Percentiles rank a stretch among this genome's conserved stretches.
Conservation (phyloP, 2,797 vertebrate species). For the Neostethus bicornis region DNA sequence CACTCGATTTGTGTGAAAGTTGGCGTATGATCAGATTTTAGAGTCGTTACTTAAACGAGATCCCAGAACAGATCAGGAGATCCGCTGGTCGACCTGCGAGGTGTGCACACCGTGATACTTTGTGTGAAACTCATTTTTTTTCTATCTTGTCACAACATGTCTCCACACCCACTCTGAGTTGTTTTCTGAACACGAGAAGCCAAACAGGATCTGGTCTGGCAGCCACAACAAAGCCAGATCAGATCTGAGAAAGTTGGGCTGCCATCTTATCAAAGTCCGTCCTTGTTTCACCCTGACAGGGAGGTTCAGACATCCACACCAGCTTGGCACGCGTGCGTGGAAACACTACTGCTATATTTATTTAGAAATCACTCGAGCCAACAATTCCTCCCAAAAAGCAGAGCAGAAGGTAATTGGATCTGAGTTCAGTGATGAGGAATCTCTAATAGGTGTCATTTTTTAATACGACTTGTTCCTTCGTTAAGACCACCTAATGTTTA, state of each 20-base stretch:
- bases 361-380: constrained; percentile 19
- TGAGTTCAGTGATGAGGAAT: not conserved
- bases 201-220: constrained; percentile 12
- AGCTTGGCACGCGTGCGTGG: constrained; percentile 31
- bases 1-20: too few species aligned
- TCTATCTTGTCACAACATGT: constrained; percentile 25
- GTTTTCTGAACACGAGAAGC: constrained; percentile 14
- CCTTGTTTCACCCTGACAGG: constrained; percentile 3
- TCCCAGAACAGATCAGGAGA: too few species aligned
- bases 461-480: too few species aligned
- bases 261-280: constrained; percentile 36
- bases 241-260: constrained; percentile 9
- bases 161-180: constrained; percentile 22
- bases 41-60: too few species aligned
- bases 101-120: not conserved
- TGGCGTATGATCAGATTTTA: too few species aligned
- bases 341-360: constrained; percentile 40
- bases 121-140: constrained; percentile 11
- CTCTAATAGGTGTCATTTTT: not conserved
- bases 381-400: constrained; percentile 3
- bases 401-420: constrained; percentile 1
- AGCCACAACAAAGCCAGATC: constrained; percentile 24
- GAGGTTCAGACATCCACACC: constrained; percentile 25
- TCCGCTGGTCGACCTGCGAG: too few species aligned
- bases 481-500: too few species aligned